phyloP scores from a whole-genome alignment of 2,888 invertebrate genomes.

The Phortica okadai region DNA sequence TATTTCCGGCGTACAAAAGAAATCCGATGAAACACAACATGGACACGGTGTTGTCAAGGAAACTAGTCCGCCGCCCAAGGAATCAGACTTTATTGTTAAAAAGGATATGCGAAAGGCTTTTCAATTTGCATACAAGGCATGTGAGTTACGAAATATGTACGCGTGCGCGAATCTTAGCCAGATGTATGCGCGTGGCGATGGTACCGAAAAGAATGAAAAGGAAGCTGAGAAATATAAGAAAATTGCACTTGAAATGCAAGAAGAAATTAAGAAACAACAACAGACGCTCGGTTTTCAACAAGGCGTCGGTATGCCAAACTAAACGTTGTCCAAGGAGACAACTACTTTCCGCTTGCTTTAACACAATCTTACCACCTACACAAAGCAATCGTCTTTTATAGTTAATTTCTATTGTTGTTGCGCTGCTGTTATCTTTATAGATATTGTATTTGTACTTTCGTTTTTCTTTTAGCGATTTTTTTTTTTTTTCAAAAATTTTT shows the following conservation, averaged over 20 bases:
- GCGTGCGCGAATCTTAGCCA: constrained; percentile 93
- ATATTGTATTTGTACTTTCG: constrained; percentile 28
- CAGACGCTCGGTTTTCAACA: constrained; percentile 78
- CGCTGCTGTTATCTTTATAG: constrained; percentile 18
- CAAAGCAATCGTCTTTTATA: not conserved
- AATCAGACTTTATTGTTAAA: constrained; percentile 78
- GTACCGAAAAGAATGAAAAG: constrained; percentile 84
- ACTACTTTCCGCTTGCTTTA: not conserved
- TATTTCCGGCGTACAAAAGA: constrained; percentile 83
- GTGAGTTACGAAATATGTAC: constrained; percentile 89
- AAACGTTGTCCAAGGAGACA: constrained; percentile 33
- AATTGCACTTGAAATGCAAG: constrained; percentile 84
- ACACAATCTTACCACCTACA: not conserved
- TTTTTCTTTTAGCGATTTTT: no score
- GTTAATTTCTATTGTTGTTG: constrained; percentile 12
- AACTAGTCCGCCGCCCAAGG: constrained; percentile 47
- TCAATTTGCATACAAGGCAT: constrained; percentile 85
- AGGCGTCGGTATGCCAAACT: constrained; percentile 75
- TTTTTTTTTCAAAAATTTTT: no score
- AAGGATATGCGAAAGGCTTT: constrained; percentile 88
- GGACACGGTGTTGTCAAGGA: not conserved
- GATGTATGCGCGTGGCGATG: constrained; percentile 91
- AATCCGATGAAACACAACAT: constrained; percentile 70
- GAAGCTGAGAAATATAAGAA: constrained; percentile 85
- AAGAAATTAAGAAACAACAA: constrained; percentile 80